Evolutionary conservation across 2,113 vertebrate genomes (phyloP).

Genomic region (Hemiscyllium ocellatum): DNA sequence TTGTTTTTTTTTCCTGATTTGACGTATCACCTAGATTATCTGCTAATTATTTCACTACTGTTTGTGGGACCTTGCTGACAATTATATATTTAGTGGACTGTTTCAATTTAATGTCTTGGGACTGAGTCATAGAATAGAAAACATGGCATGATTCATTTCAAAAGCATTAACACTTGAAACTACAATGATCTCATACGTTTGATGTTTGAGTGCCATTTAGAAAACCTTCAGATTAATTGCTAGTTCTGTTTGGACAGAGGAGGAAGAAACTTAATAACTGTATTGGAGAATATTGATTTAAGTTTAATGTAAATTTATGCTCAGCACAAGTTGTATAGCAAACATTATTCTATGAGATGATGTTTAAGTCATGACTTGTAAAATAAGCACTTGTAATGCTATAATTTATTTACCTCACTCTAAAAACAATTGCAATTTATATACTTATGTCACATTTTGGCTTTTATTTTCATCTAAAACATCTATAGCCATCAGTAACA

Average conservation of each 20-base stretch:
- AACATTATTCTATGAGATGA: neutral
- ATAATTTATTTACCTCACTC: neutral
- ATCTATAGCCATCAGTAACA: neutral
- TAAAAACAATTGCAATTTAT: neutral
- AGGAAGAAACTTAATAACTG: neutral
- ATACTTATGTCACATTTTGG: neutral
- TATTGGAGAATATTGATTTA: neutral
- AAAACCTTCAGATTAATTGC: neutral
- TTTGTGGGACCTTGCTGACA: neutral
- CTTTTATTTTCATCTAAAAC: neutral
- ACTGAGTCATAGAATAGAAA: neutral
- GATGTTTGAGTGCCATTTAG: neutral
- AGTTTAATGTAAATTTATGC: neutral
- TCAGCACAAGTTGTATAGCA: neutral
- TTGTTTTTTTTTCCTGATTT: neutral
- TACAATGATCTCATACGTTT: neutral
- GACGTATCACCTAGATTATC: neutral
- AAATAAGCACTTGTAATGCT: neutral
- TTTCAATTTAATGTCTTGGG: neutral
- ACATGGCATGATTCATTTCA: neutral
- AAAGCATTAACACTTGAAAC: neutral
- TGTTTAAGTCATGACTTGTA: neutral
- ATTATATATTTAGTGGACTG: neutral
- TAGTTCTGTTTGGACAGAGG: neutral
- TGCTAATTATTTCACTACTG: neutral